Conservation (phyloP, 2,113 vertebrate species). For the Microcebus lehilahytsara region DNA sequence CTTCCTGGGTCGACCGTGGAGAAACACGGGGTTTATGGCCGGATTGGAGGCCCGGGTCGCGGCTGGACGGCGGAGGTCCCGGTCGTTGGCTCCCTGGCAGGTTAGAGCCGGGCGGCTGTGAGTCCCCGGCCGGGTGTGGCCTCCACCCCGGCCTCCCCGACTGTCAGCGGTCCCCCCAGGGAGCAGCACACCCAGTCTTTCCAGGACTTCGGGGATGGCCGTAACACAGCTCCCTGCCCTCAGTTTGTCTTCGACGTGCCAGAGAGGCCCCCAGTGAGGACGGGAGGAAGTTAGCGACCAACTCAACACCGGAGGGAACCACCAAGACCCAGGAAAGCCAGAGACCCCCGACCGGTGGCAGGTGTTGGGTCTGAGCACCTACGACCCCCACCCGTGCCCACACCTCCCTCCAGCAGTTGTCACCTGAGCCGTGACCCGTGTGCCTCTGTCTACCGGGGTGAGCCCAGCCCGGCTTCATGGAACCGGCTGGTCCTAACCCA, state of each 20-base stretch:
- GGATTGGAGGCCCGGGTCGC: accelerated
- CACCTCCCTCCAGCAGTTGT: accelerated
- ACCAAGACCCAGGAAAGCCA: accelerated
- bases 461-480: accelerated
- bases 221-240: accelerated
- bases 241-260: not conserved
- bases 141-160: accelerated
- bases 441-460: accelerated
- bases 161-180: accelerated
- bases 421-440: not conserved
- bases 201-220: accelerated
- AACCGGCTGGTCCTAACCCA: accelerated
- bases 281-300: not conserved
- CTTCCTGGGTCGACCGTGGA: accelerated
- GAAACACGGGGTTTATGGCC: accelerated
- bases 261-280: not conserved
- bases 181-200: accelerated
- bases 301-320: not conserved
- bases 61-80: too few relatives aligned
- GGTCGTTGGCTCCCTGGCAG: too few relatives aligned
- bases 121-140: accelerated
- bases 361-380: too few relatives aligned
- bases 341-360: not conserved
- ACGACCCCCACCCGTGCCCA: accelerated
- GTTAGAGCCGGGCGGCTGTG: accelerated